phyloP scores from a whole-genome alignment of 2,797 vertebrate genomes.

The Chanos chanos region DNA sequence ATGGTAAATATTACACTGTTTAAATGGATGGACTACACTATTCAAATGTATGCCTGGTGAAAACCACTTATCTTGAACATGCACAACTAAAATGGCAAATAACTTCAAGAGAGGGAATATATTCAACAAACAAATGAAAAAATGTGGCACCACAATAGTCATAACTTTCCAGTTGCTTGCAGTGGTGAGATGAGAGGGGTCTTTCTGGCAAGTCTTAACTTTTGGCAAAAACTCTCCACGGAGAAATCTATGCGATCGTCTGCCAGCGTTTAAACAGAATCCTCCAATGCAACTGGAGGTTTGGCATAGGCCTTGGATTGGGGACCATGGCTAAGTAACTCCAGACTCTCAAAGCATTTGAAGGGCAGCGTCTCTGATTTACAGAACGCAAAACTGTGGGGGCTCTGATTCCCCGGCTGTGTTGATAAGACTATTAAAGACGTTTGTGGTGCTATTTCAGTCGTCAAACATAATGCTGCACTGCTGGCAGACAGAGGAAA shows the following conservation, averaged over 20 bases:
- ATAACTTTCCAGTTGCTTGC: constrained; percentile 47
- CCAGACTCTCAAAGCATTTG: constrained; percentile 62
- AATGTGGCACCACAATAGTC: constrained; percentile 21
- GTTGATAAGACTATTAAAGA: constrained; percentile 60
- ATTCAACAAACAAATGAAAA: constrained; percentile 14
- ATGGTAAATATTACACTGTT: neutral
- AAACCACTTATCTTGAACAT: too few relatives aligned
- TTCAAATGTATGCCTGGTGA: too few relatives aligned
- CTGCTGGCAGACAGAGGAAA: constrained; percentile 33
- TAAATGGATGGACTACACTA: too few relatives aligned
- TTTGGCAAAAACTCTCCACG: constrained; percentile 48
- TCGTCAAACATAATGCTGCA: constrained; percentile 39
- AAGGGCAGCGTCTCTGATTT: constrained; percentile 59
- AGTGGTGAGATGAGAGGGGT: constrained; percentile 40
- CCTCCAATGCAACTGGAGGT: constrained; percentile 49
- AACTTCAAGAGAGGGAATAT: neutral
- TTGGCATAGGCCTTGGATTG: constrained; percentile 54
- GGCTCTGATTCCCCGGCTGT: constrained; percentile 50
- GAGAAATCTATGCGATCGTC: constrained; percentile 52
- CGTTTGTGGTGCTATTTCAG: constrained; percentile 44
- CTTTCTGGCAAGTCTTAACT: constrained; percentile 42
- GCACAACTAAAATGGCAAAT: neutral
- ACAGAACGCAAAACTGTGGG: constrained; percentile 44
- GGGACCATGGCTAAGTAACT: constrained; percentile 61
- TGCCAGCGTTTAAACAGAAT: constrained; percentile 58